Evolutionary conservation across 2,113 vertebrate species (phyloP).

Genomic region (Rhynchomys soricoides): DNA sequence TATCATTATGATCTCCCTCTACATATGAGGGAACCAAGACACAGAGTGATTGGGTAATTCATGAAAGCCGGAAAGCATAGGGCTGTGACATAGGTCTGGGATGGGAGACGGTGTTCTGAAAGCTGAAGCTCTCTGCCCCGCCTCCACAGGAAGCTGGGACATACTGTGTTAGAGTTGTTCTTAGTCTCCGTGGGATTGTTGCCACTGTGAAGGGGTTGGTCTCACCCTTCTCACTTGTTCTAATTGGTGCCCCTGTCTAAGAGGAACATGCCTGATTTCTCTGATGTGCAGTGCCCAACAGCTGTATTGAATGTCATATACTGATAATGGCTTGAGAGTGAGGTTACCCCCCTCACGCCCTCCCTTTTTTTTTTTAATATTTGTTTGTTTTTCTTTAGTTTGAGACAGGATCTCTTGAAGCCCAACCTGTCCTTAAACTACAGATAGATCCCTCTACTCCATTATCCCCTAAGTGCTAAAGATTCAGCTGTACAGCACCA

Average conservation of each 20-base stretch:
- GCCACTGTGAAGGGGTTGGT: background rate
- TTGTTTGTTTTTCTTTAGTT: background rate
- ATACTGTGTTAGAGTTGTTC: no score
- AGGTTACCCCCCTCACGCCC: background rate
- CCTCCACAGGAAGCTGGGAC: no score
- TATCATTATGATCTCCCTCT: background rate
- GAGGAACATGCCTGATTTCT: background rate
- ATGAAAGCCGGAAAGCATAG: background rate
- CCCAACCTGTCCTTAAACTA: background rate
- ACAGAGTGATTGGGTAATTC: background rate
- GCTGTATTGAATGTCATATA: background rate
- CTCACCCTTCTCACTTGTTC: background rate
- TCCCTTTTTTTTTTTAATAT: background rate
- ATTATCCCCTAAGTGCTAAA: background rate
- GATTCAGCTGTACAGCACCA: background rate
- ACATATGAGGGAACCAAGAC: background rate
- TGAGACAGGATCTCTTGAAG: background rate
- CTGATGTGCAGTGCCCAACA: background rate
- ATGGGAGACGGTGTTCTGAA: no score
- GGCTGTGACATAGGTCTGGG: no score
- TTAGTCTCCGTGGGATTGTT: background rate
- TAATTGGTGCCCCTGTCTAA: background rate
- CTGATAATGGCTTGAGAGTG: background rate
- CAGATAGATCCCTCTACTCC: background rate
- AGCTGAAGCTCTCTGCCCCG: accelerated